These are phyloP conservation scores for Sycophila texana DNA, from an alignment of 2,888 invertebrate species.

Conservation along the genomic window DNA sequence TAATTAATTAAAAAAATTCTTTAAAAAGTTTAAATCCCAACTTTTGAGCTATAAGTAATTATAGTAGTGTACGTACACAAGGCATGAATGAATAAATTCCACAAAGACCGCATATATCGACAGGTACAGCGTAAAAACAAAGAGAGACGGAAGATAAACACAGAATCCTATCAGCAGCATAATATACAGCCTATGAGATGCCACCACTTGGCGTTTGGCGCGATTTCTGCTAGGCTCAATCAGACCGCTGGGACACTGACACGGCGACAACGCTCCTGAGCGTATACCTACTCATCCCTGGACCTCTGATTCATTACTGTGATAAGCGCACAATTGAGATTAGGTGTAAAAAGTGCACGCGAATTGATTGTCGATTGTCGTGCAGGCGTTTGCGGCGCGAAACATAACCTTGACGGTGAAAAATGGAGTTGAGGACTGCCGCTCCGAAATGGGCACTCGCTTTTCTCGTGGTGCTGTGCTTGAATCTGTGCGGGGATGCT, in stretches of 20 bases:
- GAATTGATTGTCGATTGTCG: background rate
- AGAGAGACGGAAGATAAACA: background rate
- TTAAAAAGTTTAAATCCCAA: too few relatives aligned
- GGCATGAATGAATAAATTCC: too few relatives aligned
- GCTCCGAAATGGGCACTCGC: conserved; percentile 12
- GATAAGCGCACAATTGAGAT: background rate
- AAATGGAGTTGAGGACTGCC: conserved; percentile 42
- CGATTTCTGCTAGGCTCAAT: background rate
- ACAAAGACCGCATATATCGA: too few relatives aligned
- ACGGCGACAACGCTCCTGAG: background rate
- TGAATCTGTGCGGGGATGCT: conserved; percentile 6
- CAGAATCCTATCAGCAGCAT: background rate
- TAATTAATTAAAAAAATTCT: too few relatives aligned
- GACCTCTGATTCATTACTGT: too few relatives aligned
- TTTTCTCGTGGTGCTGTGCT: background rate
- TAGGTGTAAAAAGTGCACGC: background rate
- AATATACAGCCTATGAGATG: conserved; percentile 1
- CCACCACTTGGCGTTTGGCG: conserved; percentile 24
- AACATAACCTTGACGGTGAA: conserved; percentile 17
- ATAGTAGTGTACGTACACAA: too few relatives aligned
- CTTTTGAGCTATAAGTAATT: too few relatives aligned
- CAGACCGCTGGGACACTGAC: too few relatives aligned
- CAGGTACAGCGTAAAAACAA: too few relatives aligned
- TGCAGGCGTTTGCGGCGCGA: background rate
- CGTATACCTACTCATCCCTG: too few relatives aligned